Percentiles rank a stretch among this genome's conserved stretches.
phyloP scores from a whole-genome alignment of 2,113 vertebrate species.

The Xyliphius kryptos region DNA sequence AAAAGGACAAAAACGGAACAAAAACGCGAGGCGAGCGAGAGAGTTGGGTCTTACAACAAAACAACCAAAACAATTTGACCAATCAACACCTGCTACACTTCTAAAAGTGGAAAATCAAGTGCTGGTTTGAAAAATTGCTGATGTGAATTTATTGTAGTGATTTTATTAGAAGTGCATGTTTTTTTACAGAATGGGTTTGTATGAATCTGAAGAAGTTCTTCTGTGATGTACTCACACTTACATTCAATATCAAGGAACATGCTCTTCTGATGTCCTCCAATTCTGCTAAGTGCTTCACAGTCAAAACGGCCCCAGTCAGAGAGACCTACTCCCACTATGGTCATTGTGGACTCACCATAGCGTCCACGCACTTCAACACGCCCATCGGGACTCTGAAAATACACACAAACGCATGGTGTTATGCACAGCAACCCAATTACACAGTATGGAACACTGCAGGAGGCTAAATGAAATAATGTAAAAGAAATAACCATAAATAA shows the following conservation, averaged over 20 bases:
- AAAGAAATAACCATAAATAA: too few relatives aligned
- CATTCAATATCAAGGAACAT: constrained; percentile 97
- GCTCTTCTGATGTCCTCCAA: constrained; percentile 95
- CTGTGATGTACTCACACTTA: constrained; percentile 54
- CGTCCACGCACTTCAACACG: constrained; percentile 85
- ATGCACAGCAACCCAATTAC: too few relatives aligned
- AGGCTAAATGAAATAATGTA: too few relatives aligned
- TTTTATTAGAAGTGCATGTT: background rate
- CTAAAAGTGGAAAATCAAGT: too few relatives aligned
- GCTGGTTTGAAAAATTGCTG: too few relatives aligned
- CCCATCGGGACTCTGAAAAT: constrained; percentile 79
- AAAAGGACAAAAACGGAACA: too few relatives aligned
- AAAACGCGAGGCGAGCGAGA: too few relatives aligned
- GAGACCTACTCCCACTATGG: constrained; percentile 80
- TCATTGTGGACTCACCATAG: constrained; percentile 82
- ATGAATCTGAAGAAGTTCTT: background rate
- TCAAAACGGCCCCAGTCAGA: constrained; percentile 88
- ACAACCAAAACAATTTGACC: too few relatives aligned
- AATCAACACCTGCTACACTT: too few relatives aligned
- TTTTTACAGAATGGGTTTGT: background rate
- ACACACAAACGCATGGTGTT: constrained; percentile 15
- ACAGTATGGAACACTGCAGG: too few relatives aligned
- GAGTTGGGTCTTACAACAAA: too few relatives aligned
- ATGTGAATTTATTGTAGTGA: too few relatives aligned
- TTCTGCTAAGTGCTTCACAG: constrained; percentile 94